Base-by-base conservation (phyloP, 2,113 vertebrate species). In the Poeciliopsis retropinna region DNA sequence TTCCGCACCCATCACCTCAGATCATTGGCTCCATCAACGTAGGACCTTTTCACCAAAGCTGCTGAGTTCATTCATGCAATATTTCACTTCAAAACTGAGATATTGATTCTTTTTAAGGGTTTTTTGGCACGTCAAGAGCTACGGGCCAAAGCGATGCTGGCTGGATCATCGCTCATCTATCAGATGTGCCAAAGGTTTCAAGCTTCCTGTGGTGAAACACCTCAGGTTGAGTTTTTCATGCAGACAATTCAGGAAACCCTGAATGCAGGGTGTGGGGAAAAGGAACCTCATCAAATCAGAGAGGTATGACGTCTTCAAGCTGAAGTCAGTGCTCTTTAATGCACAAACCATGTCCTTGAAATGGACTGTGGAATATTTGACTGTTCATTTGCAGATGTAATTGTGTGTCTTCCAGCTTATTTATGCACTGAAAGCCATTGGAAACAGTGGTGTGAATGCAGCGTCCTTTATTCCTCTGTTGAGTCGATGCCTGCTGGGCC, bases 401-500 rank as follows among this genome's bases (percentile, higher is more conserved):
- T 14, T 61, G 17, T 60, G 44, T 78, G 64, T 85, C 79, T 0
- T 1, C 64, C 9, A 97, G 97, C 34, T 96, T 81, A 84, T 93
- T 30, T 78, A 94, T 31, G 85, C 92, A 47, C 74, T 98, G 73
- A 98, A 96, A 90, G 95, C 96, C 1, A 82, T 96, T 12, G 95
- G 96, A 68, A 97, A 96, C 0, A 91, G 93, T 0, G 97, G 96
- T 0, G 76, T 94, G 47, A 94, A 92, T 3, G 93, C 93, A 3
- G 5, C 77, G 0, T 17, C 76, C 0, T 89, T 97, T 19, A 79
- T 87, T 13, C 90, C 95, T 3, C 61, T 85, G 12, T 25, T 97
- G 60, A 92, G 82, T 19, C 44, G 11, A 0, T 96, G 95, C 32
- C 89, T 91, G 0, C 80, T 91, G 28, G 79, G 81, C 61, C 70